phyloP scores from a whole-genome alignment of 2,113 vertebrate genomes.

The Bubo scandiacus region DNA sequence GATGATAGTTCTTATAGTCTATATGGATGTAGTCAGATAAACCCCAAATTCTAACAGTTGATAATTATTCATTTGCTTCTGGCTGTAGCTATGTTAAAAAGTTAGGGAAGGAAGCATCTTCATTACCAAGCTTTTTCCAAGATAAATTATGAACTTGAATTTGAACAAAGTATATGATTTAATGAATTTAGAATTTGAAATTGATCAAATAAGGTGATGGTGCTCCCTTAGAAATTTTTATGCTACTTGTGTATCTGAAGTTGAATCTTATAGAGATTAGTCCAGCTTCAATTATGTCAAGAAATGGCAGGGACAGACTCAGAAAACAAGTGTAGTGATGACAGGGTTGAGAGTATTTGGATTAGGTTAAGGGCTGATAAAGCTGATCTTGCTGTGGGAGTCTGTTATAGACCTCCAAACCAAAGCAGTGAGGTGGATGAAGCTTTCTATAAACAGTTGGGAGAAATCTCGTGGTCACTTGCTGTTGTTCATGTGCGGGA shows the following conservation, averaged over 20 bases:
- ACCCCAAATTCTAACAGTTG: background rate
- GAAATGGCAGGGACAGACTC: background rate
- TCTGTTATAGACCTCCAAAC: too few relatives aligned
- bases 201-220: background rate
- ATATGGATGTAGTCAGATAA: background rate
- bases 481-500: too few relatives aligned
- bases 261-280: background rate
- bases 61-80: background rate
- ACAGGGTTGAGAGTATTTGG: too few relatives aligned
- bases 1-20: background rate
- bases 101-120: background rate
- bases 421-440: too few relatives aligned
- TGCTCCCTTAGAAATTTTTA: background rate
- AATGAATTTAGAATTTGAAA: background rate
- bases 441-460: too few relatives aligned
- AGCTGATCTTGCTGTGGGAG: too few relatives aligned
- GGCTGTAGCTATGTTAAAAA: background rate
- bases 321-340: too few relatives aligned
- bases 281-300: background rate
- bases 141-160: background rate
- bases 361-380: too few relatives aligned
- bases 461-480: too few relatives aligned
- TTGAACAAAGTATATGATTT: background rate
- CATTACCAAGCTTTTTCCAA: background rate
- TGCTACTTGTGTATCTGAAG: background rate